phyloP scores from a whole-genome alignment of 2,888 invertebrate genomes.

The Dysmachus trigonus region DNA sequence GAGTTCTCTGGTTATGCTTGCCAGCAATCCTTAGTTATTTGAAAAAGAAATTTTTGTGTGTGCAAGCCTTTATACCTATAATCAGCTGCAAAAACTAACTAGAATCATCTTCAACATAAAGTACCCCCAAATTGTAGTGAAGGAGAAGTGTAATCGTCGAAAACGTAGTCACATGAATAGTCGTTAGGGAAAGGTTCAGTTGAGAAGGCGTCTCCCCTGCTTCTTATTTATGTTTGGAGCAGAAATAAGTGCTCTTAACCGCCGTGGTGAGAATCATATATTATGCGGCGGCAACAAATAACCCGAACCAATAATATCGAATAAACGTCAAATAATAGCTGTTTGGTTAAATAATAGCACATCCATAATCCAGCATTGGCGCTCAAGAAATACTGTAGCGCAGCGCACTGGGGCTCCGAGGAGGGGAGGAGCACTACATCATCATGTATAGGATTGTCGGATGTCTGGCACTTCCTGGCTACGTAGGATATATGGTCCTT shows the following conservation, averaged over 20 bases:
- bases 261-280: slow-evolving; percentile 9
- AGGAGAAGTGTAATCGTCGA: neutral
- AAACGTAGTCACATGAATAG: neutral
- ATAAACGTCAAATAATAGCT: slow-evolving; percentile 51
- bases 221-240: neutral
- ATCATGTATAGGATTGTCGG: slow-evolving; percentile 33
- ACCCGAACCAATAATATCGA: slow-evolving; percentile 48
- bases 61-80: neutral
- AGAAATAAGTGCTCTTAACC: slow-evolving; percentile 9
- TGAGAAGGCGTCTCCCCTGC: neutral
- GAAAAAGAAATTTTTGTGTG: too few species aligned
- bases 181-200: neutral
- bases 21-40: too few species aligned
- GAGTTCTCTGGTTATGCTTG: too few species aligned
- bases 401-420: neutral
- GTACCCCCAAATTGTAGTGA: neutral
- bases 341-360: slow-evolving; percentile 49
- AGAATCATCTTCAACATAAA: neutral
- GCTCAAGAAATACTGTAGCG: slow-evolving; percentile 41
- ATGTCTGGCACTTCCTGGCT: slow-evolving; percentile 38
- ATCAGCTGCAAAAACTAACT: neutral
- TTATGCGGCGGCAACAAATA: slow-evolving; percentile 39
- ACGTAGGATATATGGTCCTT: slow-evolving; percentile 26
- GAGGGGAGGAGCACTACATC: slow-evolving; percentile 35
- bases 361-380: slow-evolving; percentile 43